A percentile compares a stretch with the other conserved stretches of the same genome.
These are phyloP conservation scores for Meiosimyza platycephala DNA, from an alignment of 2,888 invertebrate genomes.

Conservation along the genomic window DNA sequence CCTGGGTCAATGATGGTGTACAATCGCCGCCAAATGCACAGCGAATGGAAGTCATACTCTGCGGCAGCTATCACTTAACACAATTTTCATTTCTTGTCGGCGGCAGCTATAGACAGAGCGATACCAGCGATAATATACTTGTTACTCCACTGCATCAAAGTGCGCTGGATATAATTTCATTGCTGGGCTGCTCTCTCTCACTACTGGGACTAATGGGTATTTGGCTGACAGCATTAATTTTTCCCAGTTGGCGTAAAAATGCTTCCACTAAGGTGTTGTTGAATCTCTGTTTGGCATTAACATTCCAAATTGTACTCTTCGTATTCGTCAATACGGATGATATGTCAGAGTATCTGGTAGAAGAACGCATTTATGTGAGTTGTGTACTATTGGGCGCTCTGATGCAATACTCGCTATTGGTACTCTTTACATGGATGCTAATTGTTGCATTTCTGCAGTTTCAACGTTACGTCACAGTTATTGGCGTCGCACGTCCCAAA, in stretches of 20 bases:
- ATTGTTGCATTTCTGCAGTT: constrained; percentile 77
- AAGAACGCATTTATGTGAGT: constrained; percentile 52
- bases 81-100: constrained; percentile 72
- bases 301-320: constrained; percentile 70
- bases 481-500: constrained; percentile 71
- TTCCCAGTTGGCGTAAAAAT: constrained; percentile 73
- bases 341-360: constrained; percentile 52
- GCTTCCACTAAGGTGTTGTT: constrained; percentile 75
- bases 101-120: constrained; percentile 55
- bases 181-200: constrained; percentile 72
- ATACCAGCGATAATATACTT: constrained; percentile 54
- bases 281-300: constrained; percentile 74
- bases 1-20: constrained; percentile 73
- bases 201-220: constrained; percentile 72
- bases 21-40: constrained; percentile 45
- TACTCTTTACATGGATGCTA: constrained; percentile 80
- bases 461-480: constrained; percentile 75
- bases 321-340: constrained; percentile 59
- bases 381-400: constrained; percentile 74
- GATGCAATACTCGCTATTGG: constrained; percentile 76
- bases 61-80: constrained; percentile 72
- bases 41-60: constrained; percentile 61
- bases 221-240: constrained; percentile 72
- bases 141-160: constrained; percentile 64
- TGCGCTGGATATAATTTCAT: constrained; percentile 71